A percentile compares a stretch with the other conserved stretches of the same genome.
Evolutionary conservation across 1,140 invertebrate species (phyloP).

Genomic region (Aporrectodea caliginosa): DNA sequence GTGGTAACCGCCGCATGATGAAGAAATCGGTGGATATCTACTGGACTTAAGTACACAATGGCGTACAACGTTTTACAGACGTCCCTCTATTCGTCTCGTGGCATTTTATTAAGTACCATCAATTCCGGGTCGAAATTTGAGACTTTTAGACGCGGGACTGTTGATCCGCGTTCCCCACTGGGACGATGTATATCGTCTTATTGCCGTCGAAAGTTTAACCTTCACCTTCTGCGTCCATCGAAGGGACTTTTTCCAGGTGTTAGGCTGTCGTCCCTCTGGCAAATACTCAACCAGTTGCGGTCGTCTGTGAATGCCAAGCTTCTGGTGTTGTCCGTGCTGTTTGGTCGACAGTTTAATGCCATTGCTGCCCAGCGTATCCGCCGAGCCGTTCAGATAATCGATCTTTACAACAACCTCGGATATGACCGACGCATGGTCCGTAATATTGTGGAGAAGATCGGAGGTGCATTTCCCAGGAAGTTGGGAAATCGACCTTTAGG

Average conservation of each 20-base stretch:
- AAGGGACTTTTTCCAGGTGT: not conserved
- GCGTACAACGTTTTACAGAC: no score
- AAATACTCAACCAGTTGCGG: not conserved
- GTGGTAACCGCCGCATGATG: no score
- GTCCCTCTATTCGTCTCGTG: no score
- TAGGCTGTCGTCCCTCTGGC: not conserved
- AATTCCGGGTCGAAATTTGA: no score
- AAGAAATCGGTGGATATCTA: no score
- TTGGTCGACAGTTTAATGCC: constrained; percentile 45
- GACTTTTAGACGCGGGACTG: no score
- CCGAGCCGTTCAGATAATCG: constrained; percentile 42
- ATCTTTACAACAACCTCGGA: constrained; percentile 43
- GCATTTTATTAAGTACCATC: no score
- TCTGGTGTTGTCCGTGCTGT: constrained; percentile 36
- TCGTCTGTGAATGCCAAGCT: not conserved
- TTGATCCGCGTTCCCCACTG: no score
- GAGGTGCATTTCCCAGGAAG: constrained; percentile 31
- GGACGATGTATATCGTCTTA: not conserved
- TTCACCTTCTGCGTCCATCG: not conserved
- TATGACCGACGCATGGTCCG: constrained; percentile 42
- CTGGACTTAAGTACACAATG: no score
- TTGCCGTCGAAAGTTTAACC: not conserved
- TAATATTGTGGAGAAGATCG: constrained; percentile 36
- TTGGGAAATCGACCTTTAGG: constrained; percentile 33
- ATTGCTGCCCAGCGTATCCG: constrained; percentile 43